These are phyloP conservation scores for Dermolepida albohirtum DNA, from an alignment of 2,888 invertebrate species.

Conservation along the genomic window DNA sequence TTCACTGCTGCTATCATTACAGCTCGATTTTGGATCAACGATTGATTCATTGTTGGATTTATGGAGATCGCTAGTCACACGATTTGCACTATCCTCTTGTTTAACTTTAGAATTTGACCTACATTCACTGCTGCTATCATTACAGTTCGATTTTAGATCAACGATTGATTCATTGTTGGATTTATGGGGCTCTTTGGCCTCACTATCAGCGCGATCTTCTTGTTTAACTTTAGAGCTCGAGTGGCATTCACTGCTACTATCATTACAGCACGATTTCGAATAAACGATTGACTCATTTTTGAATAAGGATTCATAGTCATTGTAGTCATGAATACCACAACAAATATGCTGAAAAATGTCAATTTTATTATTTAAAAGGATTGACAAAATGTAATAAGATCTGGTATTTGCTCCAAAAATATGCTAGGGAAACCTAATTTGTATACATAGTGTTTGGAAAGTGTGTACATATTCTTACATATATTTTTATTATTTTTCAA, in stretches of 20 bases:
- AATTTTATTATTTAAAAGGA: too few relatives aligned
- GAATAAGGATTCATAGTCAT: conserved; percentile 14
- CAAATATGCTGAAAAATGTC: conserved; percentile 35
- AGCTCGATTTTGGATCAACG: conserved; percentile 26
- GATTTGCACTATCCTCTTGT: conserved; percentile 17
- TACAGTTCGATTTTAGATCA: conserved; percentile 29
- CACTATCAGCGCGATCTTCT: conserved; percentile 20
- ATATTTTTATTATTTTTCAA: too few relatives aligned
- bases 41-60: background rate
- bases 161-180: background rate
- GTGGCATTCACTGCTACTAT: background rate
- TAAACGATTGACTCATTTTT: background rate
- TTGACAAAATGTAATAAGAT: too few relatives aligned
- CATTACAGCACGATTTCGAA: conserved; percentile 31
- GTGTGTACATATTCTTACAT: too few relatives aligned
- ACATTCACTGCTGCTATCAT: background rate
- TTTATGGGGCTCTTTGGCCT: conserved; percentile 8
- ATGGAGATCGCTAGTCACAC: conserved; percentile 5
- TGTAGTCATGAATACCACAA: conserved; percentile 29
- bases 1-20: background rate
- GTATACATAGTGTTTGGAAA: too few relatives aligned
- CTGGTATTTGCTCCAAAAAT: too few relatives aligned
- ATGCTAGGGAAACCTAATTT: too few relatives aligned
- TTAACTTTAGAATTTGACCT: conserved; percentile 4
- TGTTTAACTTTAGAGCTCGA: conserved; percentile 8